Evolutionary conservation across 2,888 invertebrate genomes (phyloP), one percentile per base, ranked within the genome.

Genomic region (Drosophila mayaguana): DNA sequence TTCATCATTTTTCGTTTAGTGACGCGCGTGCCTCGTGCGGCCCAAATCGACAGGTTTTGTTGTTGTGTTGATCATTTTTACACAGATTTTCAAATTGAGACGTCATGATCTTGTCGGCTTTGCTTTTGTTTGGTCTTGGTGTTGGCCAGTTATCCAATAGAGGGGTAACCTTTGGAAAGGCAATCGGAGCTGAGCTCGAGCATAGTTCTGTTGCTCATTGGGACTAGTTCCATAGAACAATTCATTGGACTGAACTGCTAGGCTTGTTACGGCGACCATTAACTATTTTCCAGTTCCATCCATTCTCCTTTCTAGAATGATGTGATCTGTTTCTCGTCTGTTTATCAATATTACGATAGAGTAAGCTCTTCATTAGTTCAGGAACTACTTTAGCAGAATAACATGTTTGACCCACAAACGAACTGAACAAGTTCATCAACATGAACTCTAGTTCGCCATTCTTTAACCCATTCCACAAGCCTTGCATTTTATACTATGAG

Each of bases 1-100:
- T 85, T 85, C 87, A 85, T 85, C 87, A 85, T 88, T 83, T 79
- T 80, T 77, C 81, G 78, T 79, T 85, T 85, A 85, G 88, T 85
- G 87, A 88, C 84, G 84, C 84, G 87, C 84, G 84, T 84, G 84
- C 87, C 84, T 86, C 88, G 88, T 86, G 88, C 88, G 75, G 64
- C 72, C 81, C 80, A 81, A 83, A 83, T 87, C 82, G 75, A 67
- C 60, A 32, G 16, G 25, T 65, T 20, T 22, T 25, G 61, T 72
- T 67, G 59, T 42, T 75, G 55, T 32, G 68, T 45, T 34, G 61
- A 54, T 50, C 46, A 16, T 32, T 55, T 54, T 57, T 61, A 65
- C 48, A 83, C 76, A 77, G 80, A 87, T 88, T 84, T 80, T 69
- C 66, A 75, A 84, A 85, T 85, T 85, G 66, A 85, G 84, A 83